Evolutionary conservation across 2,888 invertebrate genomes (phyloP).

Genomic region (Synergus japonicus): DNA sequence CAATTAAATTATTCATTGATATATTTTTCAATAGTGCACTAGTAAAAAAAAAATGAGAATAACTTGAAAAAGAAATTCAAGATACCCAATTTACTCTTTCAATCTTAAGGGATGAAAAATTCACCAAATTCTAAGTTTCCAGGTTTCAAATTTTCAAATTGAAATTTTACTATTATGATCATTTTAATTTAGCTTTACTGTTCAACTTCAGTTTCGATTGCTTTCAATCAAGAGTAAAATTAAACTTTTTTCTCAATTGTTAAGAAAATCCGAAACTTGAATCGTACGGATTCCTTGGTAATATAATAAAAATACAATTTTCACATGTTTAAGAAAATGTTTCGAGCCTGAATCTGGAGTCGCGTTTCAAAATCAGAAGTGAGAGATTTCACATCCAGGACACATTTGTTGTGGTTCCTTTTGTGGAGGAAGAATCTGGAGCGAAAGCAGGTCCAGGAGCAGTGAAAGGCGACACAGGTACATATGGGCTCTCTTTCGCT

Average conservation of each 20-base stretch:
- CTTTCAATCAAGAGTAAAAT: no score
- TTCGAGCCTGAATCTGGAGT: background rate
- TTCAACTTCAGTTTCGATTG: no score
- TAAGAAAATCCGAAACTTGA: no score
- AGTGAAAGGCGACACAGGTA: slow-evolving; percentile 76
- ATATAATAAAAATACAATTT: background rate
- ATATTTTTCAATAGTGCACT: background rate
- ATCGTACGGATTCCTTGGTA: no score
- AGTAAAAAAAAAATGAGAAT: background rate
- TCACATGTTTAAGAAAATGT: background rate
- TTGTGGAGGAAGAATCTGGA: slow-evolving; percentile 44
- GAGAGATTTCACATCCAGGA: background rate
- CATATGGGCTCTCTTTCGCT: slow-evolving; percentile 71
- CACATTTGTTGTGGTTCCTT: slow-evolving; percentile 4
- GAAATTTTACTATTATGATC: no score
- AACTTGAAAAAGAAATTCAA: background rate
- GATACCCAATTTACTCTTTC: no score
- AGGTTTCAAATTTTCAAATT: no score
- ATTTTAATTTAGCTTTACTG: no score
- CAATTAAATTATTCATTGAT: slow-evolving; percentile 10
- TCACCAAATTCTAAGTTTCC: no score
- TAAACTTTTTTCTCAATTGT: no score
- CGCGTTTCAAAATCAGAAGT: background rate
- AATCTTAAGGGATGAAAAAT: no score
- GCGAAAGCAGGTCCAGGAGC: slow-evolving; percentile 61